phyloP scores from a whole-genome alignment of 2,888 invertebrate genomes.

The Nephrotoma guestfalica region DNA sequence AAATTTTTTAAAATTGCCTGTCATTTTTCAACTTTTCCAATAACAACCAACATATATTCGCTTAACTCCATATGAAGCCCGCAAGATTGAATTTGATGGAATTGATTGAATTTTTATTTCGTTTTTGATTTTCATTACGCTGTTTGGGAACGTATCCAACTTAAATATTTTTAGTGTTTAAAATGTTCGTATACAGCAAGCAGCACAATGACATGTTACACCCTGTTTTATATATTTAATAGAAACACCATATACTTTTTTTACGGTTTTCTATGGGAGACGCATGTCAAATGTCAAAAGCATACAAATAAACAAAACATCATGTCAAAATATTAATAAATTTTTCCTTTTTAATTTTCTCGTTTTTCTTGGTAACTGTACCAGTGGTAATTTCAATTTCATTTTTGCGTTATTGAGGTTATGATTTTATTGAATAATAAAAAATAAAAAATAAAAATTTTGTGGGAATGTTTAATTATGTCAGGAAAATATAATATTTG shows the following conservation, averaged over 20 bases:
- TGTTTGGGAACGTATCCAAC: not conserved
- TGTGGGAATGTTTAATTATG: not conserved
- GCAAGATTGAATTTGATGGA: not conserved
- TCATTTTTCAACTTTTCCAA: not conserved
- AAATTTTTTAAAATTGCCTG: not conserved
- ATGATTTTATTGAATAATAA: not conserved
- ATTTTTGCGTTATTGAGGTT: not conserved
- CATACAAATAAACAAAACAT: conserved; percentile 5
- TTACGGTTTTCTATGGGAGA: not conserved
- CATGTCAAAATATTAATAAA: conserved; percentile 5
- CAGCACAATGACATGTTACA: not conserved
- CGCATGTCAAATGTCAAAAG: conserved; percentile 6
- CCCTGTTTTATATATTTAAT: not conserved
- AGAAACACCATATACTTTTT: not conserved
- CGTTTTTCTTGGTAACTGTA: not conserved
- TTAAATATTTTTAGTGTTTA: not conserved
- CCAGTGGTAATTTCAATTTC: not conserved
- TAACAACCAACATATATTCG: not conserved
- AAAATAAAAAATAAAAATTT: not conserved
- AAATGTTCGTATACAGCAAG: not conserved
- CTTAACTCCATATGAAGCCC: not conserved
- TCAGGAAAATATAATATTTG: not conserved
- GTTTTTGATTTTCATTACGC: not conserved
- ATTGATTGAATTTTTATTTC: not conserved
- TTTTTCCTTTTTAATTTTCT: conserved; percentile 1